Percentiles rank a stretch among this genome's conserved stretches.
phyloP scores from a whole-genome alignment of 2,888 invertebrate species.

The Drosophila fulvimacula region DNA sequence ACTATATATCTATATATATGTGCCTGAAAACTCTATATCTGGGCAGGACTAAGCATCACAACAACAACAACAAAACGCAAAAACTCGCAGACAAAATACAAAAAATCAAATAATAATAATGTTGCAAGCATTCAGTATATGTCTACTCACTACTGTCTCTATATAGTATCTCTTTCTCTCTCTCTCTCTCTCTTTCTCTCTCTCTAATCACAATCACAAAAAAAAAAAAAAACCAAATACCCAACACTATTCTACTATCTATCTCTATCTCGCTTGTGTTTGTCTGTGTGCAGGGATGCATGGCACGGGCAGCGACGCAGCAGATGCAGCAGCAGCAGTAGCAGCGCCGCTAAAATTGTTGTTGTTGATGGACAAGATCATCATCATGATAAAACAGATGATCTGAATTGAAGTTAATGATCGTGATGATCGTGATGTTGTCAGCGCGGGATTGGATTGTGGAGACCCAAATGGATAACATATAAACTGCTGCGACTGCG shows the following conservation, averaged over 20 bases:
- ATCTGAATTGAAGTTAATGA: constrained; percentile 25
- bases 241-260: constrained; percentile 79
- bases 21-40: constrained; percentile 61
- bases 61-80: constrained; percentile 60
- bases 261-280: constrained; percentile 86
- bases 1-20: constrained; percentile 43
- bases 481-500: constrained; percentile 22
- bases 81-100: constrained; percentile 68
- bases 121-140: constrained; percentile 47
- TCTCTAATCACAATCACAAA: constrained; percentile 60
- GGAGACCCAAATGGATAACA: constrained; percentile 28
- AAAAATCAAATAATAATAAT: constrained; percentile 31
- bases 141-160: constrained; percentile 61
- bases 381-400: constrained; percentile 31
- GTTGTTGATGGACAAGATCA: constrained; percentile 59
- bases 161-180: constrained; percentile 36
- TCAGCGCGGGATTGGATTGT: constrained; percentile 38
- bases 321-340: constrained; percentile 35
- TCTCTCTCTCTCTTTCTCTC: constrained; percentile 42
- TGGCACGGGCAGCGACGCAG: constrained; percentile 65
- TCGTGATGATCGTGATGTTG: constrained; percentile 27
- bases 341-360: constrained; percentile 54
- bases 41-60: constrained; percentile 77
- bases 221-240: constrained; percentile 49
- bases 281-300: constrained; percentile 87